These are phyloP conservation scores for Sericinus montela DNA, from an alignment of 2,888 invertebrate species.

Conservation along the genomic window DNA sequence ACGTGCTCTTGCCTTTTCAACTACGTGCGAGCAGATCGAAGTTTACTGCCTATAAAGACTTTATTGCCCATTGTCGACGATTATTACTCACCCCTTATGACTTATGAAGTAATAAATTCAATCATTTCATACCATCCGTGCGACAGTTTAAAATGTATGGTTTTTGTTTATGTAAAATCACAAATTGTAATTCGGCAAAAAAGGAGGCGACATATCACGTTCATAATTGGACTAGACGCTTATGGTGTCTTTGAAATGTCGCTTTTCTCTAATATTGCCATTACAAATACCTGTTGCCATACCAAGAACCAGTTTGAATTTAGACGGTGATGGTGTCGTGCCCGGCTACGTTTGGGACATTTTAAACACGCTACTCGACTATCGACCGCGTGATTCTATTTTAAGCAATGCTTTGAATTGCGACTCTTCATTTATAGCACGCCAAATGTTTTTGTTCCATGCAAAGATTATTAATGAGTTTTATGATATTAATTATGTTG, in stretches of 20 bases:
- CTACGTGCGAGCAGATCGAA: slow-evolving; percentile 65
- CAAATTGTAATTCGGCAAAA: background rate
- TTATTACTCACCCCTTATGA: slow-evolving; percentile 77
- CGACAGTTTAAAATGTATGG: slow-evolving; percentile 43
- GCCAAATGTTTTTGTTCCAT: background rate
- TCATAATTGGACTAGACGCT: no score
- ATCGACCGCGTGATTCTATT: slow-evolving; percentile 19
- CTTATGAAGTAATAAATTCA: slow-evolving; percentile 77
- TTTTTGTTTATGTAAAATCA: slow-evolving; percentile 18
- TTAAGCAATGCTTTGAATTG: slow-evolving; percentile 10
- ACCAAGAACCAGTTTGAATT: slow-evolving; percentile 14
- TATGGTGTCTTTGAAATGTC: no score
- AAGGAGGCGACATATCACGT: background rate
- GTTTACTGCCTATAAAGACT: slow-evolving; percentile 76
- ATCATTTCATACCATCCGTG: slow-evolving; percentile 60
- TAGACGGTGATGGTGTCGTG: slow-evolving; percentile 9
- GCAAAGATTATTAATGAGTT: background rate
- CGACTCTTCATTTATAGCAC: slow-evolving; percentile 5
- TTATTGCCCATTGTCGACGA: slow-evolving; percentile 77
- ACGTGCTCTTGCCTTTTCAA: slow-evolving; percentile 54
- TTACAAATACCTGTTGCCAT: slow-evolving; percentile 14
- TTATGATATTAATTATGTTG: no score
- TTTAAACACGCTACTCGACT: slow-evolving; percentile 15
- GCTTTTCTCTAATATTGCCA: background rate
- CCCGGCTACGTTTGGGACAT: slow-evolving; percentile 13